These are phyloP conservation scores for Bombus fervidus DNA, from an alignment of 1,140 invertebrate species.

Conservation along the genomic window DNA sequence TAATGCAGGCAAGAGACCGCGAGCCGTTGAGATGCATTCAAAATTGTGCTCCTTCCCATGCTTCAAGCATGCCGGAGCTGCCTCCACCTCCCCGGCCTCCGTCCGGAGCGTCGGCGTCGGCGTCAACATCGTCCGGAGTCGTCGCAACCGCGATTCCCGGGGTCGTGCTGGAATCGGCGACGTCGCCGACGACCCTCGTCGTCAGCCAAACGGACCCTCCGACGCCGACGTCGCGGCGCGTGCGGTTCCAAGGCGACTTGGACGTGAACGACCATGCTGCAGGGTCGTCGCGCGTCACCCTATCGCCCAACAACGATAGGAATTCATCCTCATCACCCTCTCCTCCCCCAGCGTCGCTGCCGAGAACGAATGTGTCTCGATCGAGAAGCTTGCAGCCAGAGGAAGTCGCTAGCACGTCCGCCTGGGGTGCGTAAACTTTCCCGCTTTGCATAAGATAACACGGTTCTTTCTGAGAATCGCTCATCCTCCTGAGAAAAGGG, in stretches of 20 bases:
- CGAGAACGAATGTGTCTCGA: constrained; percentile 73
- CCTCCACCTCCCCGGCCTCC: constrained; percentile 75
- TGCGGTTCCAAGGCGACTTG: constrained; percentile 86
- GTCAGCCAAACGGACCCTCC: constrained; percentile 68
- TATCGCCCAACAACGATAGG: constrained; percentile 75
- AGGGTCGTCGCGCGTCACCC: constrained; percentile 70
- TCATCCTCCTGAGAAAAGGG: no score
- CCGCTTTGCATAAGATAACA: background rate
- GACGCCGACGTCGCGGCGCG: constrained; percentile 81
- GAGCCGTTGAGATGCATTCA: constrained; percentile 83
- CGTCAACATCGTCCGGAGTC: constrained; percentile 84
- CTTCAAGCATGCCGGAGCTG: constrained; percentile 88
- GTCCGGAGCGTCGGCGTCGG: constrained; percentile 68
- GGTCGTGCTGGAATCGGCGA: constrained; percentile 61
- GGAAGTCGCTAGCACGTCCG: constrained; percentile 79
- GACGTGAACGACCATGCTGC: constrained; percentile 73
- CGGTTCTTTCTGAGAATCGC: background rate
- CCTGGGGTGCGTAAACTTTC: constrained; percentile 73
- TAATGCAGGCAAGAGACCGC: constrained; percentile 84
- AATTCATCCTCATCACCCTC: constrained; percentile 78
- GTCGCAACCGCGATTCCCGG: constrained; percentile 72
- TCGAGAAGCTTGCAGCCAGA: constrained; percentile 79
- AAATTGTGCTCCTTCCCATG: constrained; percentile 79
- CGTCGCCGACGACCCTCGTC: constrained; percentile 66
- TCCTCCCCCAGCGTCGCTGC: constrained; percentile 75